These are phyloP conservation scores for Capromys pilorides DNA, from an alignment of 2,797 vertebrate genomes.

Conservation along the genomic window DNA sequence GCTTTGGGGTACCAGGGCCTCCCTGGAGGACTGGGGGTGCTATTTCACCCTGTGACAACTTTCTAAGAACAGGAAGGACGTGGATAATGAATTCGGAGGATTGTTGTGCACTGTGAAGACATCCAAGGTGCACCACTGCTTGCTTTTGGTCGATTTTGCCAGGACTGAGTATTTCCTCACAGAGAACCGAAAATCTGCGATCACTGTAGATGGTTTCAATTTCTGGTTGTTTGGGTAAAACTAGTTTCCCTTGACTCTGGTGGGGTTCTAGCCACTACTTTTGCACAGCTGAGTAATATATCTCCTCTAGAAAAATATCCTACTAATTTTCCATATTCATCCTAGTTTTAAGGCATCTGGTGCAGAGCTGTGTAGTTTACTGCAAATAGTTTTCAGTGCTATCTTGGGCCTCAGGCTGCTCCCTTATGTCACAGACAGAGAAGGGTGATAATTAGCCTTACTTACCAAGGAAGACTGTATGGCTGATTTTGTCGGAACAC, in stretches of 20 bases:
- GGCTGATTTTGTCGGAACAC: constrained; percentile 17
- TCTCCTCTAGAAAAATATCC: background rate
- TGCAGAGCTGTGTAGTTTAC: background rate
- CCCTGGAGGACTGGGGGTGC: background rate
- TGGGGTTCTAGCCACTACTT: background rate
- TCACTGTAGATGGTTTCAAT: background rate
- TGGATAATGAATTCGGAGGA: background rate
- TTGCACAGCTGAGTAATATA: background rate
- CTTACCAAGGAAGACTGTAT: constrained; percentile 23
- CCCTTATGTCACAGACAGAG: background rate
- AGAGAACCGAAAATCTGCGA: constrained; percentile 22
- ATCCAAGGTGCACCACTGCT: background rate
- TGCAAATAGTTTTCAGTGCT: constrained; percentile 22
- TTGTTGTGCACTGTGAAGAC: background rate
- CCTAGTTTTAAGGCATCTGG: background rate
- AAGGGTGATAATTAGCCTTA: constrained; percentile 17
- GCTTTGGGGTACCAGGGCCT: background rate
- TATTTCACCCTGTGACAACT: background rate
- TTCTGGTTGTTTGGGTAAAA: constrained; percentile 13
- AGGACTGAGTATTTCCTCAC: background rate
- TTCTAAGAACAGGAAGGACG: background rate
- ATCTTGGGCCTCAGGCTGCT: background rate
- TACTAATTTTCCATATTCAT: background rate
- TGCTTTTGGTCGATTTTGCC: background rate
- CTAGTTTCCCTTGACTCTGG: background rate